These are phyloP conservation scores for Perca flavescens DNA, from an alignment of 2,113 vertebrate genomes.

Conservation along the genomic window DNA sequence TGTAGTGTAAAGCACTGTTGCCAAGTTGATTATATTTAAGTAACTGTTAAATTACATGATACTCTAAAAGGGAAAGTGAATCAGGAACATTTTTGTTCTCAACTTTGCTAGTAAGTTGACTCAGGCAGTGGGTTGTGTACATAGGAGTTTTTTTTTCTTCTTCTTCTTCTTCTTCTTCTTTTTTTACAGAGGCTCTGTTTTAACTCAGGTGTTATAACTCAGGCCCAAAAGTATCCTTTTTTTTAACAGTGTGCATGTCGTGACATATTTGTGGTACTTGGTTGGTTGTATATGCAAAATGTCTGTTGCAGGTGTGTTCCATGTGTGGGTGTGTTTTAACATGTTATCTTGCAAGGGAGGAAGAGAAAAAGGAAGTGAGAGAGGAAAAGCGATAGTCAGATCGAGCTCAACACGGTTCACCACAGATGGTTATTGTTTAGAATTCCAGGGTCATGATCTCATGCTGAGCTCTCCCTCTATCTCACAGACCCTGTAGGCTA, in stretches of 20 bases:
- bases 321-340: conserved; percentile 35
- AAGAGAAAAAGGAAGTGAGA: conserved; percentile 66
- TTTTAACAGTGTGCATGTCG: conserved; percentile 60
- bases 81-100: conserved; percentile 11
- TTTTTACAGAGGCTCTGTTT: conserved; percentile 27
- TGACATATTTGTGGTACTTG: conserved; percentile 66
- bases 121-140: not conserved
- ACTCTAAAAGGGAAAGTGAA: conserved; percentile 33
- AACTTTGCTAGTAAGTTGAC: conserved; percentile 15
- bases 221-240: conserved; percentile 39
- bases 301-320: conserved; percentile 67
- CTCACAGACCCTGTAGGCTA: conserved; percentile 83
- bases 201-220: conserved; percentile 56
- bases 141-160: not conserved
- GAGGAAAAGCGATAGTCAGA: conserved; percentile 66
- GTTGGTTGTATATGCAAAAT: conserved; percentile 43
- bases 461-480: conserved; percentile 80
- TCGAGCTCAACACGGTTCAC: conserved; percentile 85
- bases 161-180: too few species aligned
- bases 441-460: conserved; percentile 95
- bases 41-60: conserved; percentile 55
- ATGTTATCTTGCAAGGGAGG: conserved; percentile 44
- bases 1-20: conserved; percentile 15
- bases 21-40: conserved; percentile 49
- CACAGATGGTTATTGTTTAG: conserved; percentile 96